Percentiles rank a stretch among this genome's conserved stretches.
Conservation (phyloP, 2,113 vertebrate species). For the Myotis brandtii region DNA sequence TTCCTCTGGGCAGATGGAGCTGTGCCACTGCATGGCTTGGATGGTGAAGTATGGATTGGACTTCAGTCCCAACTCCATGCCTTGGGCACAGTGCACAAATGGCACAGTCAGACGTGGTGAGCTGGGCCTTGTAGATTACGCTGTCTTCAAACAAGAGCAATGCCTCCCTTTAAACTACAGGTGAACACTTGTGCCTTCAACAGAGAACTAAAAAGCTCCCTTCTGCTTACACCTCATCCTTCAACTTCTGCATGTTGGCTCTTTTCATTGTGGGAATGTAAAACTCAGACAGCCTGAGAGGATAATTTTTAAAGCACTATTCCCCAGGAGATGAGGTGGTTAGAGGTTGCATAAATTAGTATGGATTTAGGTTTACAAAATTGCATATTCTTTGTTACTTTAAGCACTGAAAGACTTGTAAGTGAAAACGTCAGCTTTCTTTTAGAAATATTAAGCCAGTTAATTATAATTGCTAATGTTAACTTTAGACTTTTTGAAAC, state of each 20-base stretch:
- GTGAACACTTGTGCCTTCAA: not conserved
- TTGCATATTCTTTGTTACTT: not conserved
- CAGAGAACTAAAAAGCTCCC: not conserved
- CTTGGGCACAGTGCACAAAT: not conserved
- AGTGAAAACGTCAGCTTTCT: not conserved
- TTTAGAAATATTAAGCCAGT: slow-evolving; percentile 5
- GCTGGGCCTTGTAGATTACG: not conserved
- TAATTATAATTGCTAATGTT: slow-evolving; percentile 29
- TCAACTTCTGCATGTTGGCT: not conserved
- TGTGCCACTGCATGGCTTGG: not conserved
- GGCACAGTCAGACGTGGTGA: not conserved
- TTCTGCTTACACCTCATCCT: not conserved
- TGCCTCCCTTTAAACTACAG: not conserved
- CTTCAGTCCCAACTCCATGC: not conserved
- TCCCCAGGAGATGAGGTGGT: not conserved
- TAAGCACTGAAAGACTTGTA: not conserved
- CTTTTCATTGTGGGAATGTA: not conserved
- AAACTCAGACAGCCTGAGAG: not conserved
- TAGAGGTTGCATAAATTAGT: not conserved
- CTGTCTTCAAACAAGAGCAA: not conserved
- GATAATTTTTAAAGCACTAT: not conserved
- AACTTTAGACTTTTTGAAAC: not conserved
- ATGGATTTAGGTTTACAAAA: not conserved
- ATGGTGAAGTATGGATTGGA: not conserved
- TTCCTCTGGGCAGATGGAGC: not conserved